Conservation (phyloP, 2,113 vertebrate genomes). For the Parus major region DNA sequence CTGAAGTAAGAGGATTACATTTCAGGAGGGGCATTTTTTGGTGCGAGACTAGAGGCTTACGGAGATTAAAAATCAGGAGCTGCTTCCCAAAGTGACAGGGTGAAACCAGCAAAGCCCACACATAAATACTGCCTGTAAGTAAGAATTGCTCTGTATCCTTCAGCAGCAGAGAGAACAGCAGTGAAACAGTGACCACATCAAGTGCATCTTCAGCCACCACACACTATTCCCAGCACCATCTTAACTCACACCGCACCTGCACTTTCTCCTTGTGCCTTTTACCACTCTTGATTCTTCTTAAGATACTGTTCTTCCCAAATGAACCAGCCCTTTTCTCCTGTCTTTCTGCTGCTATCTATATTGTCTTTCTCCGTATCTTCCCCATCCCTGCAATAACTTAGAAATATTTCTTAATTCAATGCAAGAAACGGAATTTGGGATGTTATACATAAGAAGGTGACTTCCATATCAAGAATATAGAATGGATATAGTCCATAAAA, state of each 20-base stretch:
- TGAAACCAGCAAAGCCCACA: neutral
- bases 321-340: neutral
- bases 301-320: neutral
- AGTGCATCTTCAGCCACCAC: neutral
- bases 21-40: constrained; percentile 29
- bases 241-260: neutral
- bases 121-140: neutral
- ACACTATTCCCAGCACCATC: neutral
- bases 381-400: neutral
- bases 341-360: neutral
- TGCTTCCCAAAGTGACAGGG: neutral
- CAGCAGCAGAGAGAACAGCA: neutral
- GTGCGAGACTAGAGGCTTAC: neutral
- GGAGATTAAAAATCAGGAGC: constrained; percentile 18
- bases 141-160: neutral
- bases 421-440: neutral
- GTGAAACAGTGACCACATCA: neutral
- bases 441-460: neutral
- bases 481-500: neutral
- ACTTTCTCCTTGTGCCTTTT: neutral
- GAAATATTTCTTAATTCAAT: neutral
- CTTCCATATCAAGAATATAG: neutral
- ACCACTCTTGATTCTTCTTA: neutral
- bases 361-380: neutral
- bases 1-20: constrained; percentile 50